Conservation (phyloP, 2,797 vertebrate species). For the Myotis pilosus region DNA sequence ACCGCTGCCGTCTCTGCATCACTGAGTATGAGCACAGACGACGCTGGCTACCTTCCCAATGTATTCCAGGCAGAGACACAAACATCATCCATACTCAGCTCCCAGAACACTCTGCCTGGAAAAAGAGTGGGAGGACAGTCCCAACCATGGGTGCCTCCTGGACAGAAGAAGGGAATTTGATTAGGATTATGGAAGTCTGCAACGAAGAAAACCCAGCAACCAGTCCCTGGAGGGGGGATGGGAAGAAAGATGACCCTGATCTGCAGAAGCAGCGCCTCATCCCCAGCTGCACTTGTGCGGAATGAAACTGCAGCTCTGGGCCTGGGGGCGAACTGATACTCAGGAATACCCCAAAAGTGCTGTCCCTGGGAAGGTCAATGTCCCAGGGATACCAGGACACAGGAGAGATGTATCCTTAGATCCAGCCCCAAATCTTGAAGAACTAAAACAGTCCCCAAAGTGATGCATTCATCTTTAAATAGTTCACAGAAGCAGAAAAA, state of each 20-base stretch:
- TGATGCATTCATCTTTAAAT: constrained; percentile 64
- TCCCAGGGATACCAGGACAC: background rate
- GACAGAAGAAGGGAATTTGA: background rate
- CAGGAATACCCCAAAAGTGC: background rate
- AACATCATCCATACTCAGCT: background rate
- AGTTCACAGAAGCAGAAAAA: constrained; percentile 57
- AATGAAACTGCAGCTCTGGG: background rate
- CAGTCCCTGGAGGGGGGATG: background rate
- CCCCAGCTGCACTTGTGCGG: background rate
- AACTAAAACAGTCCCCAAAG: constrained; percentile 41
- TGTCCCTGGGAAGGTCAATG: background rate
- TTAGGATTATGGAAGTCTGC: background rate
- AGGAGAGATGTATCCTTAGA: constrained; percentile 40
- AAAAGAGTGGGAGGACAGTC: background rate
- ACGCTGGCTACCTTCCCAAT: background rate
- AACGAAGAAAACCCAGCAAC: background rate
- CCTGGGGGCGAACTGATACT: background rate
- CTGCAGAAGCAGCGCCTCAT: background rate
- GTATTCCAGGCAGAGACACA: background rate
- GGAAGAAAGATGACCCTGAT: constrained; percentile 14
- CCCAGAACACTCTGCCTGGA: constrained; percentile 21
- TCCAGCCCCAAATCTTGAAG: constrained; percentile 38
- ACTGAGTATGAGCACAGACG: background rate
- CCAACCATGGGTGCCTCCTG: background rate
- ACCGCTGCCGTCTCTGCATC: background rate